Conservation (phyloP, 2,113 vertebrate species). For the Hippocampus abdominalis region DNA sequence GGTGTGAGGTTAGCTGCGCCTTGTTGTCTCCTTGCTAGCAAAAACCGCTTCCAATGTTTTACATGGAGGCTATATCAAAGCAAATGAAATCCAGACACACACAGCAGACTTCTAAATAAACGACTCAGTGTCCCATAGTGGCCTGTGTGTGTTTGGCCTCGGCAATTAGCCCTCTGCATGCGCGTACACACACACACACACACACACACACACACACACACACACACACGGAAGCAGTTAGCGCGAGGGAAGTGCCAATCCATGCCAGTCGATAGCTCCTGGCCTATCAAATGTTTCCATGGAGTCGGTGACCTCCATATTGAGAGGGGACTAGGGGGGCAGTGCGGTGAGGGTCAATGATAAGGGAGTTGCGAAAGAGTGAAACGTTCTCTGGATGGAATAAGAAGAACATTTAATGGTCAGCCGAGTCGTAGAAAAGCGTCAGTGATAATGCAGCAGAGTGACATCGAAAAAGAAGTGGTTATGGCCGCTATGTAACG, state of each 20-base stretch:
- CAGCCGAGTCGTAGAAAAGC: slow-evolving; percentile 32
- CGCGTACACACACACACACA: too few relatives aligned
- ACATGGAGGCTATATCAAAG: not conserved
- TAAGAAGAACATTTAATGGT: not conserved
- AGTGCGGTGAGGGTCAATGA: slow-evolving; percentile 16
- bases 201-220: slow-evolving; percentile 28
- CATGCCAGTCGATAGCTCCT: slow-evolving; percentile 61
- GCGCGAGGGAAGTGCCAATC: slow-evolving; percentile 56
- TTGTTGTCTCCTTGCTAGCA: not conserved
- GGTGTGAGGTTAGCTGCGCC: slow-evolving; percentile 5
- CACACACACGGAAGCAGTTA: slow-evolving; percentile 64
- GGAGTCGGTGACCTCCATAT: slow-evolving; percentile 55
- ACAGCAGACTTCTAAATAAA: slow-evolving; percentile 22
- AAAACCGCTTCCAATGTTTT: not conserved
- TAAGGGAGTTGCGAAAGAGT: slow-evolving; percentile 11
- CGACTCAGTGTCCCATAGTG: slow-evolving; percentile 34
- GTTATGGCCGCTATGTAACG: slow-evolving; percentile 65
- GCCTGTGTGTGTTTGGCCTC: slow-evolving; percentile 50
- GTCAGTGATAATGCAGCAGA: slow-evolving; percentile 9
- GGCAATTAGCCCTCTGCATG: slow-evolving; percentile 39
- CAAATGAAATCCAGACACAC: slow-evolving; percentile 2
- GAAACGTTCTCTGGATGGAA: slow-evolving; percentile 14
- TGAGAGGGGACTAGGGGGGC: slow-evolving; percentile 8
- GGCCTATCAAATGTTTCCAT: slow-evolving; percentile 65
- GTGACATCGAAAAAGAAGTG: slow-evolving; percentile 14